Conservation (phyloP, 2,888 invertebrate genomes). For the Rhodophaea formosa region DNA sequence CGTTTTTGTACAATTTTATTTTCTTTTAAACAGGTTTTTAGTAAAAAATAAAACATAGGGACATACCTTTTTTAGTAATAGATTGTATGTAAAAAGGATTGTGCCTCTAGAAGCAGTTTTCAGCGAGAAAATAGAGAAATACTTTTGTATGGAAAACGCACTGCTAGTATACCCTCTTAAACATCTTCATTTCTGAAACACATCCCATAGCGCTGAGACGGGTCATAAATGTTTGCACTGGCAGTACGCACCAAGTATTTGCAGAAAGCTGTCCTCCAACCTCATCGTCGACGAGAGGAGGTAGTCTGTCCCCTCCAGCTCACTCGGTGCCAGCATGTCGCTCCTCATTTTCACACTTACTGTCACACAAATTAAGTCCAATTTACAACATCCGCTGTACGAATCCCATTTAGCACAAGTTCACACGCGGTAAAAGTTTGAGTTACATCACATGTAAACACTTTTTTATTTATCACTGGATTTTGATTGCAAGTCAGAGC, state of each 20-base stretch:
- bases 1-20: too few relatives aligned
- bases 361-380: conserved; percentile 41
- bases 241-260: conserved; percentile 80
- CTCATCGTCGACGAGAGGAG: conserved; percentile 83
- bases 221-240: neutral
- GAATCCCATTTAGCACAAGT: conserved; percentile 33
- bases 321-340: conserved; percentile 76
- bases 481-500: conserved; percentile 34
- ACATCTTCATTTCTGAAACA: neutral
- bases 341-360: conserved; percentile 68
- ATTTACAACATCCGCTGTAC: conserved; percentile 36
- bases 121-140: too few relatives aligned
- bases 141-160: too few relatives aligned
- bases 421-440: conserved; percentile 25
- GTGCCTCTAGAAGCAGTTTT: too few relatives aligned
- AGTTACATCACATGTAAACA: conserved; percentile 28
- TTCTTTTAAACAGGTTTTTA: too few relatives aligned
- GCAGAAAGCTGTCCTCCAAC: conserved; percentile 82
- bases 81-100: too few relatives aligned
- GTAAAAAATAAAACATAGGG: too few relatives aligned
- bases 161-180: too few relatives aligned
- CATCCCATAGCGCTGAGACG: neutral
- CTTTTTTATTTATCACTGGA: conserved; percentile 12
- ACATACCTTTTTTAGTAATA: too few relatives aligned
- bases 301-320: conserved; percentile 83